A percentile compares a stretch with the other conserved stretches of the same genome.
Evolutionary conservation across 2,797 vertebrate species (phyloP).

Genomic region (Danionella dracula): DNA sequence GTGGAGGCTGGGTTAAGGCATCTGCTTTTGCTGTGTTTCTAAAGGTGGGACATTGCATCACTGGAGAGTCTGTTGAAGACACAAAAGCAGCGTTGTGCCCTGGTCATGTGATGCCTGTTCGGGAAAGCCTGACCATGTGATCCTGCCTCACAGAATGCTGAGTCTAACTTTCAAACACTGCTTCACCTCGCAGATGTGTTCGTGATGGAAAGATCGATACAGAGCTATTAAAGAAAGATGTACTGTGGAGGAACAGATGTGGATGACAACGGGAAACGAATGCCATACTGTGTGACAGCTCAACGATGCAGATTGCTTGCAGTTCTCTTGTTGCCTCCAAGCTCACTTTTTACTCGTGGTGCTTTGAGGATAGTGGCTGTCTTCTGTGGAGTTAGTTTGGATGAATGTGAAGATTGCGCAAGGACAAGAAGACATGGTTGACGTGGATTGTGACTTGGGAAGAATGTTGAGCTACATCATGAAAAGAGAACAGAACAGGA

Average conservation of each 20-base stretch:
- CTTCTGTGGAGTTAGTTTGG: slow-evolving; percentile 1
- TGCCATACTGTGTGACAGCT: neutral
- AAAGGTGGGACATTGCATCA: slow-evolving; percentile 65
- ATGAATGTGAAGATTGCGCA: neutral
- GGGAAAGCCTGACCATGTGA: slow-evolving; percentile 37
- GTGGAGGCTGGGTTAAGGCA: slow-evolving; percentile 10
- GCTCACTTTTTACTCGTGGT: neutral
- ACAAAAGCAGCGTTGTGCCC: slow-evolving; percentile 71
- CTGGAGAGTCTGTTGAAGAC: slow-evolving; percentile 57
- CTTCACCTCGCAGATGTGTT: slow-evolving; percentile 6
- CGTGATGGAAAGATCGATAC: neutral
- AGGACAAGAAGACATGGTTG: neutral
- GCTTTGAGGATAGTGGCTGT: neutral
- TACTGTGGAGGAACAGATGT: neutral
- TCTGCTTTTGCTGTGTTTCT: neutral
- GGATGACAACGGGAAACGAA: slow-evolving; percentile 9
- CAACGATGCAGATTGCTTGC: neutral
- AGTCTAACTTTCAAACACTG: slow-evolving; percentile 31
- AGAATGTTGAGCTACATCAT: neutral
- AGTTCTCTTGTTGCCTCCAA: neutral
- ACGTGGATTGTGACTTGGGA: neutral
- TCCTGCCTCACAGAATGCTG: slow-evolving; percentile 32
- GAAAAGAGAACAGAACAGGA: neutral
- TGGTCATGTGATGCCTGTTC: slow-evolving; percentile 63
- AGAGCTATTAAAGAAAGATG: slow-evolving; percentile 2